Evolutionary conservation across 2,797 vertebrate genomes (phyloP), one percentile per base, ranked within the genome.

Genomic region (Phylloscopus collybita): DNA sequence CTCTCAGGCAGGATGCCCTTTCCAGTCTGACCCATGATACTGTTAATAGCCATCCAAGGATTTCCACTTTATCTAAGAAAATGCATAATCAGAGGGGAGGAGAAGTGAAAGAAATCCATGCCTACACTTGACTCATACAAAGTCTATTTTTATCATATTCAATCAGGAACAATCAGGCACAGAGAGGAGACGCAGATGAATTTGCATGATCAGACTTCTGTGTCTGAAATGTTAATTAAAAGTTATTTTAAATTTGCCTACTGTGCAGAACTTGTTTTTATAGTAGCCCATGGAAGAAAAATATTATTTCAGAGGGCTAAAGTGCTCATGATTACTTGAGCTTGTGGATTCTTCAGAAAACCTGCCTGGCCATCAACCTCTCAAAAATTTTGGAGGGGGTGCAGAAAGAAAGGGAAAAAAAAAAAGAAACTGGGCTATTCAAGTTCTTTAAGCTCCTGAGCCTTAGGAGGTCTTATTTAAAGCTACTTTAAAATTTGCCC

Each of bases 81-180:
- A 87, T 65, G 59, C 83, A 96, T 96, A 95, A 94, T 95, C 96
- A 94, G 86, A 91, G 86, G 93, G 93, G 95, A 96, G 93, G 95
- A 95, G 94, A 94, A 92, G 75, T 61, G 80, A 92, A 94, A 96
- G 95, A 94, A 95, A 94, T 84, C 93, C 85, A 51, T 83, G 61
- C 84, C 85, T 86, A 84, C 65, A 70, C 62, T 74, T 62, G 50
- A 78, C 94, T 92, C 69, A 69, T 72, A 91, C 82, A 91, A 83
- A 67, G 71, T 97, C 97, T 97, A 96, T 97, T 97, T 97, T 97
- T 96, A 95, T 97, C 92, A 0, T 84, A 92, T 94, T 97, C 97
- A 97, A 97, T 97, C 97, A 98, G 92, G 97, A 97, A 97, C 97
- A 97, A 96, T 97, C 97, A 97, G 96, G 91, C 93, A 8, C 88